phyloP scores from a whole-genome alignment of 1,140 invertebrate genomes.

The Aphelinus atriplicis region DNA sequence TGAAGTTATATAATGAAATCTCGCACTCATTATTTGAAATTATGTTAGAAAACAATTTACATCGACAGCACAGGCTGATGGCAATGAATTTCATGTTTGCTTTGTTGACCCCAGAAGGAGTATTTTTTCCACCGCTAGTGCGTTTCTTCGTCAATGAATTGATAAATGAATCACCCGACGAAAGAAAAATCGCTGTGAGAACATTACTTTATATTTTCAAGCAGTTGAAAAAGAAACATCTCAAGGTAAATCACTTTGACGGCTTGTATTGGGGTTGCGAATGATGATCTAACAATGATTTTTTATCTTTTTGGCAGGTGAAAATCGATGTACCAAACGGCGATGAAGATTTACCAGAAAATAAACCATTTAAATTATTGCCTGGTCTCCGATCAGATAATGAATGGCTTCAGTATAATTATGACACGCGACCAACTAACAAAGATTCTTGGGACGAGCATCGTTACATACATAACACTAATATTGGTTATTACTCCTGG shows the following conservation, averaged over 20 bases:
- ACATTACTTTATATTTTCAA: slow-evolving; percentile 76
- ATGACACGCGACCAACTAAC: slow-evolving; percentile 68
- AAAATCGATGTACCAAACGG: not conserved
- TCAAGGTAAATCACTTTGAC: slow-evolving; percentile 69
- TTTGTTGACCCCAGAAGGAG: slow-evolving; percentile 77
- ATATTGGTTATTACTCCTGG: slow-evolving; percentile 85
- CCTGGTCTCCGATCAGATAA: slow-evolving; percentile 75
- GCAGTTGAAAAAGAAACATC: slow-evolving; percentile 78
- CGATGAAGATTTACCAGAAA: slow-evolving; percentile 70
- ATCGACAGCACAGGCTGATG: slow-evolving; percentile 83
- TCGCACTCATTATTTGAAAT: slow-evolving; percentile 72
- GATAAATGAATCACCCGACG: slow-evolving; percentile 79
- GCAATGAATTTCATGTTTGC: slow-evolving; percentile 77
- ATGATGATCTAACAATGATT: slow-evolving; percentile 74
- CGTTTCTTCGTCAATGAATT: slow-evolving; percentile 74
- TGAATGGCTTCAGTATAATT: slow-evolving; percentile 76
- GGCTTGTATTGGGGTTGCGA: slow-evolving; percentile 68
- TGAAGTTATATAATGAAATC: slow-evolving; percentile 70
- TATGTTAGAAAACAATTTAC: slow-evolving; percentile 75
- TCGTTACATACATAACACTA: slow-evolving; percentile 75
- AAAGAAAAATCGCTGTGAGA: slow-evolving; percentile 77
- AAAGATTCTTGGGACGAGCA: slow-evolving; percentile 79
- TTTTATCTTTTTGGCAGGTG: slow-evolving; percentile 68
- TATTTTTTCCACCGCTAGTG: slow-evolving; percentile 72
- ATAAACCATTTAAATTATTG: slow-evolving; percentile 72